phyloP scores from a whole-genome alignment of 2,113 vertebrate genomes.

The Anolis carolinensis region DNA sequence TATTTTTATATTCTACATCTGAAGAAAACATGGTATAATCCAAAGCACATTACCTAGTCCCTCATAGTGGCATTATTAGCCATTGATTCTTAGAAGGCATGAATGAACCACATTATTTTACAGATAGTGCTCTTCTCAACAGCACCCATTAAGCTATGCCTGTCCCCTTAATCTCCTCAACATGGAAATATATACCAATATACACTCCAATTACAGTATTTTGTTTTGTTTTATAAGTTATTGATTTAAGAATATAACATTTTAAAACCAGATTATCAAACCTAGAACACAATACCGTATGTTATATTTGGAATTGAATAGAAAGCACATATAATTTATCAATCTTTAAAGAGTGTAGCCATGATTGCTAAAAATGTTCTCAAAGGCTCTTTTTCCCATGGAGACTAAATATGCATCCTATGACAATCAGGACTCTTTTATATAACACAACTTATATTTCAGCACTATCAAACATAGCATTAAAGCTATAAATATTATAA shows the following conservation, averaged over 20 bases:
- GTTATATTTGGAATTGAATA: neutral
- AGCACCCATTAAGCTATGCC: conserved; percentile 12
- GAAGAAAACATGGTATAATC: neutral
- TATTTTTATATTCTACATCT: neutral
- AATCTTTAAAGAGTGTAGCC: neutral
- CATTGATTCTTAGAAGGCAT: conserved; percentile 16
- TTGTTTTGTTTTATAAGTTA: neutral
- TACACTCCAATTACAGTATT: no score
- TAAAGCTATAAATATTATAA: neutral
- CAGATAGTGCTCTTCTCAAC: neutral
- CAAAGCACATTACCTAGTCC: neutral
- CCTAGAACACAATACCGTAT: neutral
- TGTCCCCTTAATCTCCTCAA: neutral
- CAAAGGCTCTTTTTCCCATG: neutral
- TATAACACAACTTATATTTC: neutral
- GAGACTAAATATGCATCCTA: no score
- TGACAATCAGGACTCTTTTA: neutral
- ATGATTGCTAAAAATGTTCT: neutral
- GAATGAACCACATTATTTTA: conserved; percentile 13
- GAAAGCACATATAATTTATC: neutral
- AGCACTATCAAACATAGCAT: neutral
- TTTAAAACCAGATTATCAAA: neutral
- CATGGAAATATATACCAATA: conserved; percentile 17
- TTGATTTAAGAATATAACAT: neutral
- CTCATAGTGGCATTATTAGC: neutral